phyloP scores from a whole-genome alignment of 2,888 invertebrate species.

The Torymus tubicola region DNA sequence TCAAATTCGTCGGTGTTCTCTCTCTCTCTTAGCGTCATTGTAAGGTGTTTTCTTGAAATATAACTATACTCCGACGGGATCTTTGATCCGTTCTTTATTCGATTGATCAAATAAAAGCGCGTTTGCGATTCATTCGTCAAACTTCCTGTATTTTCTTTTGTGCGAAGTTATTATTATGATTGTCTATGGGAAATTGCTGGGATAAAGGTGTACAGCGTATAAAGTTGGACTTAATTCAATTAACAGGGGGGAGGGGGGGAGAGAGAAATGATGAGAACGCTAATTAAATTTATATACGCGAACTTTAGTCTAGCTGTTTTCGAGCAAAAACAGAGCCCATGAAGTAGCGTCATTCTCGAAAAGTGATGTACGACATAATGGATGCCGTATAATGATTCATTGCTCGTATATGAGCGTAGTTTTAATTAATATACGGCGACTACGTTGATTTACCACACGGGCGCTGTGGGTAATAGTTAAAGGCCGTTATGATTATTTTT shows the following conservation, averaged over 20 bases:
- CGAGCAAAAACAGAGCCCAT: constrained; percentile 3
- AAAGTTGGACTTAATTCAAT: too few species aligned
- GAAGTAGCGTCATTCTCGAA: constrained; percentile 1
- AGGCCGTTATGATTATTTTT: constrained; percentile 33
- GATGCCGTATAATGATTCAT: constrained; percentile 29
- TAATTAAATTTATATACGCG: too few species aligned
- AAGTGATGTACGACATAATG: constrained; percentile 14
- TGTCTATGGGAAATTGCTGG: too few species aligned
- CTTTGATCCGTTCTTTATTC: too few species aligned
- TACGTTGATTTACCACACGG: constrained; percentile 44
- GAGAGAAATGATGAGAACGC: too few species aligned
- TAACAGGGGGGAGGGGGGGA: too few species aligned
- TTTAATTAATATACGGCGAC: constrained; percentile 41
- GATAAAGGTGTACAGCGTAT: too few species aligned
- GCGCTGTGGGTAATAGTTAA: constrained; percentile 24
- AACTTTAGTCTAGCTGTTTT: neutral
- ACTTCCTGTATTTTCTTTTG: too few species aligned
- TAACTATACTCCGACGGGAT: too few species aligned
- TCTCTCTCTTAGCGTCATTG: neutral
- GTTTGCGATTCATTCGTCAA: too few species aligned
- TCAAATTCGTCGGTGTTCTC: neutral
- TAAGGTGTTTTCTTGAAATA: neutral
- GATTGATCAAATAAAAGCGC: too few species aligned
- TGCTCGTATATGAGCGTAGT: constrained; percentile 29
- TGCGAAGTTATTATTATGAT: too few species aligned